Evolutionary conservation across 2,797 vertebrate species (phyloP), one percentile per base, ranked within the genome.

Genomic region (Centroberyx gerrardi): DNA sequence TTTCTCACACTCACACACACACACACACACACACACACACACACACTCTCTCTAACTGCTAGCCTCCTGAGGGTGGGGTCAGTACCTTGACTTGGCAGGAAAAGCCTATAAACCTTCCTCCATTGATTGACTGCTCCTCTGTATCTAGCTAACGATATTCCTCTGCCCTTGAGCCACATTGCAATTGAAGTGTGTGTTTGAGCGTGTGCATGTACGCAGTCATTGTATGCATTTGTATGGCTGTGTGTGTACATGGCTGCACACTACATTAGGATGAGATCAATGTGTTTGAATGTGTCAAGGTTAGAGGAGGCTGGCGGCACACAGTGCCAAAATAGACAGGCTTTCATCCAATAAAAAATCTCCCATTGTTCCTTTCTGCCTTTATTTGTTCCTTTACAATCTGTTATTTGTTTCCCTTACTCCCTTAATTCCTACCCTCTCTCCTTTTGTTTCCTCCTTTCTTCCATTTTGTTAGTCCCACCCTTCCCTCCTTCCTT

Each of bases 231-330:
- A 58, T 58, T 8, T 27, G 18, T 18, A 27, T 48, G 14, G 55
- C 69, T 62, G 78, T 78, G 79, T 13, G 10, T 70, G 75, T 53
- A 46, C 74, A 56, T 38, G 27, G 48, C 56, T 70, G 56, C 62
- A 29, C 62, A 76, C 66, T 70, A 90, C 85, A 93, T 90, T 90
- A 90, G 85, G 80, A 74, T 78, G 71, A 87, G 83, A 93, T 94
- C 88, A 90, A 88, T 94, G 87, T 83, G 84, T 92, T 90, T 90
- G 85, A 89, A 85, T 87, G 83, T 91, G 83, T 92, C 89, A 92
- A 89, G 89, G 88, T 94, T 89, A 85, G 85, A 85, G 69, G 81
- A 87, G 76, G 77, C 75, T 74, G 69, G 76, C 68, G 22, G 76
- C 65, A 78, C 40, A 66, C 40, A 48, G 28, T 66, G 62, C 76